Evolutionary conservation across 2,113 vertebrate genomes (phyloP).

Genomic region (Mustelus asterias): DNA sequence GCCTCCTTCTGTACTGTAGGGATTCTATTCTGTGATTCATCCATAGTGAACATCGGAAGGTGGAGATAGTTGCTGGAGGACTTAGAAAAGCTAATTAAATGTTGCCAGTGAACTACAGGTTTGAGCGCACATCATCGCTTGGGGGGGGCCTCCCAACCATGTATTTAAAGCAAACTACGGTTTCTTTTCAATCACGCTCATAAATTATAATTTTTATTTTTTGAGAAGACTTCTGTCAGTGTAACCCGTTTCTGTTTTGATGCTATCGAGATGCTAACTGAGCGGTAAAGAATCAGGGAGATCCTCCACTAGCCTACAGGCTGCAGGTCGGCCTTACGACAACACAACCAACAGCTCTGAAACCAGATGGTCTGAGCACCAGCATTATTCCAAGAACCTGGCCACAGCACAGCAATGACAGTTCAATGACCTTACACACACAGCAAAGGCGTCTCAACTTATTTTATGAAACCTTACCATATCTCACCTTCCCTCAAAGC

Average conservation of each 20-base stretch:
- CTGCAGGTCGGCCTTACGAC: too few relatives aligned
- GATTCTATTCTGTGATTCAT: too few relatives aligned
- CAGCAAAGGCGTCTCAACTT: too few relatives aligned
- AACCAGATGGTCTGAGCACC: too few relatives aligned
- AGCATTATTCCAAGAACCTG: too few relatives aligned
- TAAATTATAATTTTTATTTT: not conserved
- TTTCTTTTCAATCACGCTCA: not conserved
- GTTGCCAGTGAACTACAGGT: not conserved
- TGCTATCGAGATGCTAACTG: not conserved
- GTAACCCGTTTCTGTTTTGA: not conserved
- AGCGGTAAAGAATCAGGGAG: not conserved
- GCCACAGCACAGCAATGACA: too few relatives aligned
- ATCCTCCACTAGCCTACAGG: not conserved
- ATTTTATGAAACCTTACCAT: too few relatives aligned
- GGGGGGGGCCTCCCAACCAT: not conserved
- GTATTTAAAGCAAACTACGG: not conserved
- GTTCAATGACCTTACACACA: too few relatives aligned
- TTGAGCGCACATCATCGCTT: not conserved
- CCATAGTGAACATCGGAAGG: not conserved
- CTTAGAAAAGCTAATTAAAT: not conserved
- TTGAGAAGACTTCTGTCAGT: not conserved
- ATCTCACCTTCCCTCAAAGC: too few relatives aligned
- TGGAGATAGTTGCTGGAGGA: not conserved
- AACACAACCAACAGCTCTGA: too few relatives aligned
- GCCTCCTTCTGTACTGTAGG: too few relatives aligned